These are phyloP conservation scores for Eupeodes luniger DNA, from an alignment of 2,888 invertebrate species.

Conservation along the genomic window DNA sequence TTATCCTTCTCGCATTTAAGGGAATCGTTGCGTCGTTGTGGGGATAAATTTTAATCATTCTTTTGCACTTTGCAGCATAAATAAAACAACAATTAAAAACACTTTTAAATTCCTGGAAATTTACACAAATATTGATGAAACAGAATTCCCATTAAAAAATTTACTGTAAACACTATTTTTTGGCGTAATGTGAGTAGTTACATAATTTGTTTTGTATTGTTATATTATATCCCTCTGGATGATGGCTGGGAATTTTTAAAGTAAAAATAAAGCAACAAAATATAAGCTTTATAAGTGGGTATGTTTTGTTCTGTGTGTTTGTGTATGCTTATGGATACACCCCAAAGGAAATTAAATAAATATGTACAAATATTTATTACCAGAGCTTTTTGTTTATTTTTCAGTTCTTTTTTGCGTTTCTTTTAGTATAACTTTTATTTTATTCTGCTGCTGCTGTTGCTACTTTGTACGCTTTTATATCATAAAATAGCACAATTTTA, in stretches of 20 bases:
- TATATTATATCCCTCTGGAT: not conserved
- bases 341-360: slow-evolving; percentile 65
- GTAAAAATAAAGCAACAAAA: not conserved
- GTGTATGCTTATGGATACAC: not conserved
- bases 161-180: not conserved
- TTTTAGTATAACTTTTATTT: not conserved
- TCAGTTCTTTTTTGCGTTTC: not conserved
- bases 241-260: not conserved
- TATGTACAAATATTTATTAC: slow-evolving; percentile 63
- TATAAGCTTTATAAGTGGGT: not conserved
- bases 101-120: no score
- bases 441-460: not conserved
- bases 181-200: not conserved
- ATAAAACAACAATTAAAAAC: no score
- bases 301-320: not conserved
- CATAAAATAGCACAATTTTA: slow-evolving; percentile 45
- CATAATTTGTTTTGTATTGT: not conserved
- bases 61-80: no score
- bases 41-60: no score
- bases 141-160: not conserved
- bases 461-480: slow-evolving; percentile 28
- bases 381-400: slow-evolving; percentile 45
- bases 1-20: no score
- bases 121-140: not conserved
- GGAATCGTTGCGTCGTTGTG: no score